Base-by-base conservation (phyloP, 2,888 invertebrate genomes). In the Trachelus tabidus region DNA sequence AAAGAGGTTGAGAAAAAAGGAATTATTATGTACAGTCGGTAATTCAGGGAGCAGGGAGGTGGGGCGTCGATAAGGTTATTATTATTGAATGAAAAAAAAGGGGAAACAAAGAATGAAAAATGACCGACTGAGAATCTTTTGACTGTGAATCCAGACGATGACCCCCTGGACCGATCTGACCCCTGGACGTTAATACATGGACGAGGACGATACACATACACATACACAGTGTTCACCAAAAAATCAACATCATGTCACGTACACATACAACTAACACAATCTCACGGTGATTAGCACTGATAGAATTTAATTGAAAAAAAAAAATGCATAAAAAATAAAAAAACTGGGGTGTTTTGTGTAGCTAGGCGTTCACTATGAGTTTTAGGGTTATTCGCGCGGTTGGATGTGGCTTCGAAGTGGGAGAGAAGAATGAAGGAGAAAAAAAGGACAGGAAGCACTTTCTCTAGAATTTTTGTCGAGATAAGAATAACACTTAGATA, bases 291-390 rank as follows among this genome's bases (percentile, higher is more conserved):
- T 40, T 40, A 40, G 15, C 40, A 40, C 40, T 40, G 68, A 76
- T 77, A 74, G 75, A 68, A 81, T 82, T 79, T 81, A 79, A 69
- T 56, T 73, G 68, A 71, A 73, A 74, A 34, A 73, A 79, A 76
- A 73, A n/a, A n/a, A n/a, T n/a, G 80, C 33, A 69, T 69, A 79
- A 75, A 79, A 75, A 69, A 71, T 35, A 12, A 35, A 79, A 69
- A 77, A 75, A 75, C 30, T 4, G 15, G 71, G 33, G 31, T 15
- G n/a, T 71, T 71, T 73, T 34, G 34, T 15, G 34, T 35, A 73
- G 73, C 73, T 73, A 35, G 71, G n/a, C 34, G 73, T 69, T 69
- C 15, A 30, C 30, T 69, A 69, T 69, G 69, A 69, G 23, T 69
- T 31, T 15, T 31, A 40, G 69, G 69, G 15, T 30, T 69, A 30